A percentile compares a stretch with the other conserved stretches of the same genome.
Conservation (phyloP, 2,797 vertebrate species). For the Brachyrhaphis roseni region DNA sequence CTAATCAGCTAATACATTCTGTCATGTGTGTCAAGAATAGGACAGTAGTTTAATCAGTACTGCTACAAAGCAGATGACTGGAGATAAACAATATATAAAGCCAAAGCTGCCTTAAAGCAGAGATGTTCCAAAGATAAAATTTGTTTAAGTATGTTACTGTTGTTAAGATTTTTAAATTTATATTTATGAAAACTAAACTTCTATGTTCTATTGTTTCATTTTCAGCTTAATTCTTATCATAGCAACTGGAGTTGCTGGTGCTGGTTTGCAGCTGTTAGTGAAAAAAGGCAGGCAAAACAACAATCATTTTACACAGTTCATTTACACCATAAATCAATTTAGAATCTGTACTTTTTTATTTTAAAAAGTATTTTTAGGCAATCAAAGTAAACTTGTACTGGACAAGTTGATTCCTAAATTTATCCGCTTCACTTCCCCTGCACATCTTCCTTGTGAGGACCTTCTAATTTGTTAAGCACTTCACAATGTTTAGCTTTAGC, state of each 20-base stretch:
- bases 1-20: conserved; percentile 45
- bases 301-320: neutral
- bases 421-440: neutral
- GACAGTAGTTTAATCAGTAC: conserved; percentile 32
- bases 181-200: conserved; percentile 10
- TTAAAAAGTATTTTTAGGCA: neutral
- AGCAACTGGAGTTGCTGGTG: neutral
- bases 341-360: neutral
- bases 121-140: neutral
- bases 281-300: neutral
- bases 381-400: neutral
- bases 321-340: neutral
- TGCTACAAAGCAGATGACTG: conserved; percentile 24
- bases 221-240: neutral
- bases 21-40: conserved; percentile 39
- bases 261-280: neutral
- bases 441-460: neutral
- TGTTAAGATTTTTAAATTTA: neutral
- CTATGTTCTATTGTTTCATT: neutral
- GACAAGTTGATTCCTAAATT: neutral
- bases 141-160: neutral
- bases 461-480: neutral
- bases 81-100: conserved; percentile 14
- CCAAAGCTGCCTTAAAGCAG: conserved; percentile 8
- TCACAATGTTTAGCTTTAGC: neutral